Base-by-base conservation (phyloP, 2,797 vertebrate genomes). In the Rhinella marina region DNA sequence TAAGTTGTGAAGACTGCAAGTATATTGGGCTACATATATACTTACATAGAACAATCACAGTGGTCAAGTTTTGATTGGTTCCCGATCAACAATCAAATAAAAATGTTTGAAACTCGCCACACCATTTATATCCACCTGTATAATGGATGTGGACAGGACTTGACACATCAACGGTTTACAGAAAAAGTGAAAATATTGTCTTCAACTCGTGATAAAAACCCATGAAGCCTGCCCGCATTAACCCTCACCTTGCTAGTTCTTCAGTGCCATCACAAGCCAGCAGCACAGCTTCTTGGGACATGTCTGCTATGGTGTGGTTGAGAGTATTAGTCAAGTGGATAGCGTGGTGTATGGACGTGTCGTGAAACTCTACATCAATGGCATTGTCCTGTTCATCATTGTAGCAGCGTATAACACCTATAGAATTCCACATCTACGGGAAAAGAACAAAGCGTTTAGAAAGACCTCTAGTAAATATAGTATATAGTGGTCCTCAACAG, bases 371-470 rank as follows among this genome's bases (percentile, higher is more conserved):
- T 19, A 99, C 91, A 4, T 99, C 98, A 0, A 99, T 95, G 87
- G 98, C 97, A 17, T 97, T 98, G 93, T 99, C 98, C 91, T 98
- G 97, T 41, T 99, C 98, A 10, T 99, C 98, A 3, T 96, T 98
- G 94, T 99, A 99, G 86, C 97, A 96, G 25, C 98, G 97, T 84
- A 99, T 93, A 25, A 99, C 97, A 0, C 98, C 98, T 68, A 98
- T 88, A 0, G 97, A 98, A 91, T 99, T 99, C 98, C 98, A 99
- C 32, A 96, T 93, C 98, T 99, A 41, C 72, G 8, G 8, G 3
- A 32, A 86, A 23, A 73, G 4, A 73, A 12, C 8, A 48, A 48
- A 21, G 32, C 27, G 29, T 32, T 72, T 19, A 72, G 16, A 72
- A 72, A 68, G 14, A 68, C 13, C 25, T 2, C 10, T 41, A 6